phyloP scores from a whole-genome alignment of 1,140 invertebrate genomes.

The Drosophila teissieri region DNA sequence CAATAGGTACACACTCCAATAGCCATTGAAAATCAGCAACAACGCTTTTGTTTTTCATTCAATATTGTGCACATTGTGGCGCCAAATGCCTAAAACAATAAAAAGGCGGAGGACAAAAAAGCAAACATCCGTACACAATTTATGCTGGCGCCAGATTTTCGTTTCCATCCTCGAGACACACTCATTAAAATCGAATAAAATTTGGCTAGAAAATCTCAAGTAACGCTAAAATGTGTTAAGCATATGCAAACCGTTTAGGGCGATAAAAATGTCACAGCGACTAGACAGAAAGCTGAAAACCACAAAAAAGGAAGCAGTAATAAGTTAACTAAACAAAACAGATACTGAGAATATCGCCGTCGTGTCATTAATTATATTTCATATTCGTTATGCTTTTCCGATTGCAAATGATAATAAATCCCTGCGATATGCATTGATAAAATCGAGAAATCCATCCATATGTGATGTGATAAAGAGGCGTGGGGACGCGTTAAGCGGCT shows the following conservation, averaged over 20 bases:
- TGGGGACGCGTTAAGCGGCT: conserved; percentile 48
- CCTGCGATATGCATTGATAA: conserved; percentile 49
- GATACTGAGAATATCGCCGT: conserved; percentile 14
- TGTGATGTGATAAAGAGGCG: conserved; percentile 13
- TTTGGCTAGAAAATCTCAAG: conserved; percentile 26
- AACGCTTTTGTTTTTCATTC: conserved; percentile 29
- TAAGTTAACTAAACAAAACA: conserved; percentile 41
- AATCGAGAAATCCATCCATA: conserved; percentile 19
- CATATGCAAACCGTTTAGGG: conserved; percentile 40
- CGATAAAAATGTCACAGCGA: conserved; percentile 35
- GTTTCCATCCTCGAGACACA: conserved; percentile 20
- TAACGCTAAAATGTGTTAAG: conserved; percentile 54
- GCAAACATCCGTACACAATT: conserved; percentile 44
- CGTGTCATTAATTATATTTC: conserved; percentile 47
- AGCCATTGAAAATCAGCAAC: conserved; percentile 13
- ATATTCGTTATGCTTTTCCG: conserved; percentile 27
- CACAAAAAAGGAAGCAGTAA: conserved; percentile 5
- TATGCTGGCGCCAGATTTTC: conserved; percentile 51
- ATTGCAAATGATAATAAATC: conserved; percentile 61
- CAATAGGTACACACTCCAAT: conserved; percentile 4
- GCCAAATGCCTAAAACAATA: conserved; percentile 27
- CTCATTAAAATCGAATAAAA: conserved; percentile 55
- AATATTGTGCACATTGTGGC: conserved; percentile 16
- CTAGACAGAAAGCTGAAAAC: conserved; percentile 15
- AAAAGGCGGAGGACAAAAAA: conserved; percentile 21